Evolutionary conservation across 2,113 vertebrate species (phyloP).

Genomic region (Drymodes brunneopygia): DNA sequence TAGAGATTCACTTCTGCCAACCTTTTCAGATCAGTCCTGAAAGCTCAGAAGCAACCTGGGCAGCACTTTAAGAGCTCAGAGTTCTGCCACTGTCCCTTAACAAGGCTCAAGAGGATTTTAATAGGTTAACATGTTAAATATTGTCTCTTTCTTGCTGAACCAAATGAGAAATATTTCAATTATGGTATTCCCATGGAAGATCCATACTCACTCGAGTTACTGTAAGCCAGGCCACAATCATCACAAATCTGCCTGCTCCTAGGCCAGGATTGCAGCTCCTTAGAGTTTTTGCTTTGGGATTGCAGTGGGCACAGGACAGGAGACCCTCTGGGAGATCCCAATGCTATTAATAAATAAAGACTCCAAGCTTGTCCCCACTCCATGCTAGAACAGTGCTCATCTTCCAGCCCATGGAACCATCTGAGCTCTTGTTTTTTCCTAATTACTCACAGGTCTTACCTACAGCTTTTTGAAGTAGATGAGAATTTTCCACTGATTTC

Average conservation of each 20-base stretch:
- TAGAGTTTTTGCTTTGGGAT: neutral
- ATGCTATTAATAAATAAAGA: neutral
- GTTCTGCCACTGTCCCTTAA: neutral
- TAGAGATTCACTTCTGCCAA: neutral
- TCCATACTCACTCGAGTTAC: neutral
- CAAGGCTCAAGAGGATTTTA: neutral
- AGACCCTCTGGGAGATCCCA: neutral
- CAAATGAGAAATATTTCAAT: conserved; percentile 5
- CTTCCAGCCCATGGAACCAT: neutral
- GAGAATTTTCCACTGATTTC: neutral
- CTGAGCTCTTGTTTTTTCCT: neutral
- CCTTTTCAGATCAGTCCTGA: neutral
- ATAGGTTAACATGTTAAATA: conserved; percentile 35
- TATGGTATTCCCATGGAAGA: conserved; percentile 5
- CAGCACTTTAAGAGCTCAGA: conserved; percentile 8
- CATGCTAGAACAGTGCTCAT: neutral
- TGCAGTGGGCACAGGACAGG: neutral
- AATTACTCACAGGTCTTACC: neutral
- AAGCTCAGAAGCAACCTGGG: neutral
- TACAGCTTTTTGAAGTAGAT: neutral
- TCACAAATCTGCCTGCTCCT: neutral
- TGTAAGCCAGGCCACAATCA: neutral
- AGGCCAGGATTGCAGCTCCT: neutral
- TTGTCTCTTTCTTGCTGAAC: neutral
- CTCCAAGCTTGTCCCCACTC: neutral